These are phyloP conservation scores for Eremophila alpestris DNA, from an alignment of 2,797 vertebrate genomes.

Conservation along the genomic window DNA sequence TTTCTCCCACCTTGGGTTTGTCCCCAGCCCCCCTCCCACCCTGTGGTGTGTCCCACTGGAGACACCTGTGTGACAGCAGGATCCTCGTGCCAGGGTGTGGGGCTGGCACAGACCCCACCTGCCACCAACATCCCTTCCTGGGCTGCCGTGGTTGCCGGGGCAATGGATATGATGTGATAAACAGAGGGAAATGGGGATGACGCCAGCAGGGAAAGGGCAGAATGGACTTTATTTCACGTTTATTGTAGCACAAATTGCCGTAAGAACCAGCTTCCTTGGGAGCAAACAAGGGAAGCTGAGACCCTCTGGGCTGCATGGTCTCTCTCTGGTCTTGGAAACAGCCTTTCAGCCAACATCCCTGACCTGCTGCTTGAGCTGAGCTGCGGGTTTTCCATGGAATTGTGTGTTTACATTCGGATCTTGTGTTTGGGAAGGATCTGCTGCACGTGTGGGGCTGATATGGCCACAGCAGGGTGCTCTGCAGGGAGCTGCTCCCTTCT, in stretches of 20 bases:
- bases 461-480: neutral
- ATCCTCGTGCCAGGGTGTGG: fast-evolving
- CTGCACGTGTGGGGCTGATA: fast-evolving
- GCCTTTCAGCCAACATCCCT: neutral
- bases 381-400: neutral
- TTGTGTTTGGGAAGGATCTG: neutral
- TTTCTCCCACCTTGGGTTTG: fast-evolving
- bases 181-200: constrained; percentile 28
- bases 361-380: neutral
- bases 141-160: neutral
- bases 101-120: neutral
- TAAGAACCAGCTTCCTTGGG: constrained; percentile 8
- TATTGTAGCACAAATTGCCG: constrained; percentile 49
- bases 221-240: constrained; percentile 34
- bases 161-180: constrained; percentile 27
- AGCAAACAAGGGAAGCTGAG: constrained; percentile 5
- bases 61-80: fast-evolving
- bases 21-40: neutral
- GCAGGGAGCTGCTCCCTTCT: neutral
- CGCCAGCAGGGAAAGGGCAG: constrained; percentile 40
- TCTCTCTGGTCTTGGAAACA: neutral
- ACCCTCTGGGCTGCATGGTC: neutral
- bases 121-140: neutral
- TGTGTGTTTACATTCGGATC: neutral
- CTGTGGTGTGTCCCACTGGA: neutral